Conservation (phyloP, 2,113 vertebrate species). For the Xenopus borealis region DNA sequence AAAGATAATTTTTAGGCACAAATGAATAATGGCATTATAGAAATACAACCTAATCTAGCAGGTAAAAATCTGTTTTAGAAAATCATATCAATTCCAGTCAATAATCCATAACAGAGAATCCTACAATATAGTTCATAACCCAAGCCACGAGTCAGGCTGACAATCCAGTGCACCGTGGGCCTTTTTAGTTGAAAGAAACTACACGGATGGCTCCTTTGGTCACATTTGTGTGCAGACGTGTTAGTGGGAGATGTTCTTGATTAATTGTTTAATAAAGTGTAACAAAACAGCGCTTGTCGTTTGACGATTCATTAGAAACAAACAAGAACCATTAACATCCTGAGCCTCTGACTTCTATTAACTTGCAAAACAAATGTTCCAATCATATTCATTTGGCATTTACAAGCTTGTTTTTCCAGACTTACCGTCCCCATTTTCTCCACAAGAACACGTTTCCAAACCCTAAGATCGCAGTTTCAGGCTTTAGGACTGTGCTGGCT, state of each 20-base stretch:
- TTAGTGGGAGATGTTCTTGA: not conserved
- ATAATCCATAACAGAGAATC: too few species aligned
- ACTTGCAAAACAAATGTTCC: constrained; percentile 3
- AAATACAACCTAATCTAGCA: too few species aligned
- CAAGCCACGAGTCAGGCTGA: too few species aligned
- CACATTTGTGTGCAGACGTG: not conserved
- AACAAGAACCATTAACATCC: not conserved
- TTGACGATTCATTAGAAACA: not conserved
- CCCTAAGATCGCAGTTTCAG: not conserved
- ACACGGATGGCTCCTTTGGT: not conserved
- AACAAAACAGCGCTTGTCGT: not conserved
- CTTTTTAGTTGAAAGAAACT: not conserved
- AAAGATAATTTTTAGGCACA: too few species aligned
- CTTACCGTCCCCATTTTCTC: not conserved
- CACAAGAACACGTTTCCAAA: constrained; percentile 2
- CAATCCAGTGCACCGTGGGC: too few species aligned
- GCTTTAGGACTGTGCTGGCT: not conserved
- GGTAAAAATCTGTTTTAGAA: too few species aligned
- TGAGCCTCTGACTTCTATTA: not conserved
- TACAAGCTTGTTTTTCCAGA: constrained; percentile 5
- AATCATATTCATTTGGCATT: constrained; percentile 4
- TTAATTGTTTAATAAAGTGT: not conserved
- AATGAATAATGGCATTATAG: too few species aligned
- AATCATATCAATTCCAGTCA: too few species aligned
- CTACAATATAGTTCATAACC: too few species aligned